phyloP scores from a whole-genome alignment of 2,797 vertebrate genomes.

The Ataeniobius toweri region DNA sequence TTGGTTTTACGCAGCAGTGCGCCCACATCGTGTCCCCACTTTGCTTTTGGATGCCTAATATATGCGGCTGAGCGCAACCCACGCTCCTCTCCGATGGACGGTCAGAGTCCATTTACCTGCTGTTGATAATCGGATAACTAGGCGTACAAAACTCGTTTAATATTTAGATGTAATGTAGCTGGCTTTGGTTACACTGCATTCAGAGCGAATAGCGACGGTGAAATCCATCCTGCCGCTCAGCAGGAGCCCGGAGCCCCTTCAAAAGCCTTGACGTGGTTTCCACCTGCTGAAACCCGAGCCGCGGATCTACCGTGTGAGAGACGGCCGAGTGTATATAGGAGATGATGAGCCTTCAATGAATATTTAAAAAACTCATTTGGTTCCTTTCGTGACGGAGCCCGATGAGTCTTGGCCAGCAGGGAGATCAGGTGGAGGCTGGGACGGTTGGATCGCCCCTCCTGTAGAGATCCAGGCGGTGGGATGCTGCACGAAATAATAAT shows the following conservation, averaged over 20 bases:
- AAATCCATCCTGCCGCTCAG: slow-evolving; percentile 76
- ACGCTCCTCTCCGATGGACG: slow-evolving; percentile 63
- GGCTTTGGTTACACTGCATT: slow-evolving; percentile 78
- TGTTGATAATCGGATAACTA: slow-evolving; percentile 81
- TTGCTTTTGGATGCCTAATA: slow-evolving; percentile 56
- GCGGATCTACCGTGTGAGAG: slow-evolving; percentile 64
- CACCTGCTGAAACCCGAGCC: slow-evolving; percentile 80
- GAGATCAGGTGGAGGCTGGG: slow-evolving; percentile 64
- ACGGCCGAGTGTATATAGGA: slow-evolving; percentile 49
- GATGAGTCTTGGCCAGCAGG: slow-evolving; percentile 69
- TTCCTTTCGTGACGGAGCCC: slow-evolving; percentile 46
- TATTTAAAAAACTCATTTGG: slow-evolving; percentile 82
- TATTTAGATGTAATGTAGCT: slow-evolving; percentile 73
- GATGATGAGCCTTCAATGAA: slow-evolving; percentile 73
- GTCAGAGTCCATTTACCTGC: slow-evolving; percentile 81
- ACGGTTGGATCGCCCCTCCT: slow-evolving; percentile 28
- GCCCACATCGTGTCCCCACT: neutral
- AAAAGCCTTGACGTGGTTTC: slow-evolving; percentile 62
- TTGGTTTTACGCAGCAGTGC: slow-evolving; percentile 3
- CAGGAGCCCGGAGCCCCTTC: slow-evolving; percentile 40
- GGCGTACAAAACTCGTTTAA: slow-evolving; percentile 65
- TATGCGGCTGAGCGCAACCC: slow-evolving; percentile 70
- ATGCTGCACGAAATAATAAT: slow-evolving; percentile 61
- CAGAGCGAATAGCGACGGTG: slow-evolving; percentile 71
- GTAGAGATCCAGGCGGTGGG: neutral